These are phyloP conservation scores for Epizoanthus stellaris DNA, from an alignment of 92 coral and sea anemone genomes.

Conservation along the genomic window DNA sequence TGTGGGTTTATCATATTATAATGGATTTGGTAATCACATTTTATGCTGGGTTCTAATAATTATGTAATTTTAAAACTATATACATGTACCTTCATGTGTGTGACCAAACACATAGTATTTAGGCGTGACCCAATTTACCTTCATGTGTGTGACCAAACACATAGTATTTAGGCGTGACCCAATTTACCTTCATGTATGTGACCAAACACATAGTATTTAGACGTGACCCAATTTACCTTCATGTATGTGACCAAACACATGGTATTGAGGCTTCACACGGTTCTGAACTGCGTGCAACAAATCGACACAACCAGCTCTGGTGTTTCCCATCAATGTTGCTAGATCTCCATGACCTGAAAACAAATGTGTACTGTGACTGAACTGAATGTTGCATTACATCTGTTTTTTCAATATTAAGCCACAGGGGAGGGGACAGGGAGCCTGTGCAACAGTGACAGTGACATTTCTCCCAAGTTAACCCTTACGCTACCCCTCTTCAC, in stretches of 20 bases:
- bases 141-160: conserved; percentile 97
- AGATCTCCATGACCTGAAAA: conserved; percentile 76
- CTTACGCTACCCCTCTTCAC: neutral
- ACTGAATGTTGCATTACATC: too few species aligned
- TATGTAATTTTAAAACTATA: neutral
- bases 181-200: conserved; percentile 96
- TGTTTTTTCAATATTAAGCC: too few species aligned
- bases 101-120: conserved; percentile 96
- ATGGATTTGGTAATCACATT: too few species aligned
- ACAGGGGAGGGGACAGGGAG: too few species aligned
- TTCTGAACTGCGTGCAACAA: conserved; percentile 83
- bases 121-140: conserved; percentile 90
- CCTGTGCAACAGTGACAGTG: too few species aligned
- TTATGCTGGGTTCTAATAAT: too few species aligned
- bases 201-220: conserved; percentile 94
- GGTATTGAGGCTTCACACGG: conserved; percentile 92
- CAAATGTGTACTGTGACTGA: too few species aligned
- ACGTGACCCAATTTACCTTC: conserved; percentile 68
- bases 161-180: conserved; percentile 92
- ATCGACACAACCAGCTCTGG: conserved; percentile 91
- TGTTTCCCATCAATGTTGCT: conserved; percentile 25
- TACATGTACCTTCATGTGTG: conserved; percentile 99
- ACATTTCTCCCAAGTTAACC: conserved; percentile 51
- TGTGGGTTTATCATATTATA: too few species aligned
- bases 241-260: conserved; percentile 97